phyloP scores from a whole-genome alignment of 2,797 vertebrate genomes.

The Ptychadena robeensis region DNA sequence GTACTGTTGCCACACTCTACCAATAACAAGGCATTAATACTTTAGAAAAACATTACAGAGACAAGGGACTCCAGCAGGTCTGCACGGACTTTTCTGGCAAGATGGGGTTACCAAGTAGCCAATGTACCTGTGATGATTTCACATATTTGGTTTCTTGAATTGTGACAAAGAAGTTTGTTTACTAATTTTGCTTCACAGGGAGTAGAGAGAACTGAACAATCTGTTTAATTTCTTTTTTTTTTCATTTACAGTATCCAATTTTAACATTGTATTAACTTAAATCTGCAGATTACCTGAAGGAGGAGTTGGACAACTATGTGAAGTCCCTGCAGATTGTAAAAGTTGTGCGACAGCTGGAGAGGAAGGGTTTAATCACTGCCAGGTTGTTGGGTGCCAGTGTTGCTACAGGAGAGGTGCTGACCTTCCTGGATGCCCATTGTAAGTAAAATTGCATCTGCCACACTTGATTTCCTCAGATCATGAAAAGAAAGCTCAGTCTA shows the following conservation, averaged over 20 bases:
- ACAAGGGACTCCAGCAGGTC: conserved; percentile 21
- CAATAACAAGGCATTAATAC: not conserved
- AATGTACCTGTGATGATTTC: conserved; percentile 49
- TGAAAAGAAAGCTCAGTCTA: not conserved
- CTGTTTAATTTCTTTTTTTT: conserved; percentile 4
- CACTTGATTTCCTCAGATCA: not conserved
- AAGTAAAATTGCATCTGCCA: conserved; percentile 68
- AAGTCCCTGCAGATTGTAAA: conserved; percentile 84
- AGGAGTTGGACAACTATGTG: conserved; percentile 81
- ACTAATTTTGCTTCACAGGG: conserved; percentile 26
- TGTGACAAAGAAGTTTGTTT: conserved; percentile 43
- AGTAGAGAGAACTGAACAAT: conserved; percentile 26
- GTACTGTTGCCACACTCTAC: not conserved
- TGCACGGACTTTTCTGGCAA: conserved; percentile 37
- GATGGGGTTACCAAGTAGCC: conserved; percentile 36
- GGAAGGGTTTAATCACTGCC: conserved; percentile 93
- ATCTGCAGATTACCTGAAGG: conserved; percentile 83
- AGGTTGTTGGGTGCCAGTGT: conserved; percentile 89
- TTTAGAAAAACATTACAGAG: too few relatives aligned
- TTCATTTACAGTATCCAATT: not conserved
- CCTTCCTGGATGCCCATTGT: conserved; percentile 97
- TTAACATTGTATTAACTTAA: conserved; percentile 15
- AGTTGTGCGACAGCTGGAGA: conserved; percentile 87
- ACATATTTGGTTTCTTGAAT: conserved; percentile 54
- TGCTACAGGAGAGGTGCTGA: conserved; percentile 88